A percentile compares a stretch with the other conserved stretches of the same genome.
Conservation (phyloP, 2,113 vertebrate genomes). For the Ciconia stormi region DNA sequence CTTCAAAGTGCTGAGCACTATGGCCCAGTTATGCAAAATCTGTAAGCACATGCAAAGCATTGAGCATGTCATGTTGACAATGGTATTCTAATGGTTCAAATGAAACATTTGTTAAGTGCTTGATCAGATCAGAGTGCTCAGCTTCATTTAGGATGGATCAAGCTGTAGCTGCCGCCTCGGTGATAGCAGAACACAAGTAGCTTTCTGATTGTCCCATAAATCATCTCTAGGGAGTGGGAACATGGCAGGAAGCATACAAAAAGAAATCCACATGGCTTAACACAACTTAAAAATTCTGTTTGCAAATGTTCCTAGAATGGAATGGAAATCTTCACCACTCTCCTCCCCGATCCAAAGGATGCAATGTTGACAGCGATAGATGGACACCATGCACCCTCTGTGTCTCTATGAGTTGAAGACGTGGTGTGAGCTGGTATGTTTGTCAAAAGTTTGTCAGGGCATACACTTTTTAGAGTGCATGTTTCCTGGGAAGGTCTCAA, state of each 20-base stretch:
- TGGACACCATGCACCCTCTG: background rate
- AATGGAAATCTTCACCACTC: conserved; percentile 73
- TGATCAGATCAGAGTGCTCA: background rate
- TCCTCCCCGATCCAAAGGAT: conserved; percentile 59
- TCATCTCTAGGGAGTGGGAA: background rate
- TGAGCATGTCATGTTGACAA: background rate
- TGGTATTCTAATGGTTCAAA: background rate
- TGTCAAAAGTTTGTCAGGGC: conserved; percentile 11
- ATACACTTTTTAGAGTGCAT: background rate
- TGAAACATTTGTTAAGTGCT: background rate
- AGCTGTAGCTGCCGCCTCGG: background rate
- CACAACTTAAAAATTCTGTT: background rate
- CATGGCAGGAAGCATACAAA: background rate
- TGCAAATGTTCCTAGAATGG: conserved; percentile 50
- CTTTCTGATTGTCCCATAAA: background rate
- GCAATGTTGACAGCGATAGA: conserved; percentile 67
- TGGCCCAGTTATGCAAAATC: background rate
- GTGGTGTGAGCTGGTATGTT: background rate
- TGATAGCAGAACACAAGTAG: background rate
- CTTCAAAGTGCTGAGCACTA: background rate
- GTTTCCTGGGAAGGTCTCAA: conserved; percentile 20
- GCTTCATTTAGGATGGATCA: background rate
- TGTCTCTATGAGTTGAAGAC: background rate
- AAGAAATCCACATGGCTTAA: background rate
- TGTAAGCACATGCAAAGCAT: background rate